These are phyloP conservation scores for Drosophila incognita DNA, from an alignment of 2,888 invertebrate species.

Conservation along the genomic window DNA sequence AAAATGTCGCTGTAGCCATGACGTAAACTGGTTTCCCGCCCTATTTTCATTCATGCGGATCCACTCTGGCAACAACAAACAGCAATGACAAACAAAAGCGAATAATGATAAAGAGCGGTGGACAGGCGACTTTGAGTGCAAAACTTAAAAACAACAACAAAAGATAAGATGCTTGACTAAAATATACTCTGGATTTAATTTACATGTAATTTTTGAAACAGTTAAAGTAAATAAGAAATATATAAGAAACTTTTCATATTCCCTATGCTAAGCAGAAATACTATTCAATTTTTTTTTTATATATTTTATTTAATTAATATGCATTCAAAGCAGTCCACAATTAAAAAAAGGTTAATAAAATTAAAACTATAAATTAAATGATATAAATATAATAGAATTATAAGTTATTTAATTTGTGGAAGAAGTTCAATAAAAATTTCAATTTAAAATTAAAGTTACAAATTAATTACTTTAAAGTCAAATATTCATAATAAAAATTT, in stretches of 20 bases:
- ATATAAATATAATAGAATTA: background rate
- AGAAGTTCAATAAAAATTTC: background rate
- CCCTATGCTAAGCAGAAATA: background rate
- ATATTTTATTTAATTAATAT: background rate
- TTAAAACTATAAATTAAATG: background rate
- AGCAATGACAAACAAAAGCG: slow-evolving; percentile 50
- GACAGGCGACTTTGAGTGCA: slow-evolving; percentile 22
- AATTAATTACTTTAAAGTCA: background rate
- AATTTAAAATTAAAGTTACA: background rate
- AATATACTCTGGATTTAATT: slow-evolving; percentile 6
- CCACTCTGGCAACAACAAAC: slow-evolving; percentile 26
- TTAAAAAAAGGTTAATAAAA: background rate
- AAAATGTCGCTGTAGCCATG: slow-evolving; percentile 61
- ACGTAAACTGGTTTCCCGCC: slow-evolving; percentile 73
- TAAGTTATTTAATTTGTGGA: background rate
- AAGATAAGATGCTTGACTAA: background rate
- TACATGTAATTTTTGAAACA: background rate
- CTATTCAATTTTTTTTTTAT: background rate
- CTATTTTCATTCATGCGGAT: slow-evolving; percentile 51
- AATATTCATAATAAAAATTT: background rate
- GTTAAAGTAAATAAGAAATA: background rate
- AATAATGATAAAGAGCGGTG: slow-evolving; percentile 53
- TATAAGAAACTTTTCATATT: background rate
- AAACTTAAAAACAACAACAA: slow-evolving; percentile 14
- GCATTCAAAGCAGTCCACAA: background rate